Conservation (phyloP, 2,888 invertebrate genomes). For the Polydesmus complanatus region DNA sequence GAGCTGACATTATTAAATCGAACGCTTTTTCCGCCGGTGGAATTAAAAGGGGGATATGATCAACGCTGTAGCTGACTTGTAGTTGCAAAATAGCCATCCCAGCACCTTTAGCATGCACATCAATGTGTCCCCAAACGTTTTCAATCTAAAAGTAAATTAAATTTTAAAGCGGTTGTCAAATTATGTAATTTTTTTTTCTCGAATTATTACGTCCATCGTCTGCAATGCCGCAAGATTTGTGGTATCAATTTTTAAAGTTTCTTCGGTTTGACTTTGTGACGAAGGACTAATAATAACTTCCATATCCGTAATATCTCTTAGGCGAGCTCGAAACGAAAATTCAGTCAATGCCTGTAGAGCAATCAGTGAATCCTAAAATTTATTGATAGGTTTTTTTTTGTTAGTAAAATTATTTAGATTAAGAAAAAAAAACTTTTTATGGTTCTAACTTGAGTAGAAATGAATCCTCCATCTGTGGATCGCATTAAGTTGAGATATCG, state of each 20-base stretch:
- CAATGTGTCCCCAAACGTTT: slow-evolving; percentile 40
- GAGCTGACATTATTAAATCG: slow-evolving; percentile 34
- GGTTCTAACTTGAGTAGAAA: slow-evolving; percentile 25
- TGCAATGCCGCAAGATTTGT: slow-evolving; percentile 24
- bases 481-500: slow-evolving; percentile 28
- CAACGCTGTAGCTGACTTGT: slow-evolving; percentile 36
- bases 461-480: slow-evolving; percentile 25
- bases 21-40: slow-evolving; percentile 33
- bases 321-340: slow-evolving; percentile 34
- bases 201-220: slow-evolving; percentile 23
- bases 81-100: slow-evolving; percentile 41
- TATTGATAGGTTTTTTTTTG: too few species aligned
- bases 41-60: slow-evolving; percentile 28
- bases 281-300: slow-evolving; percentile 30
- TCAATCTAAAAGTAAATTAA: slow-evolving; percentile 27
- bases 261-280: slow-evolving; percentile 23
- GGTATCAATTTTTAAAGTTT: slow-evolving; percentile 25
- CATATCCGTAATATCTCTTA: slow-evolving; percentile 34
- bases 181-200: background rate
- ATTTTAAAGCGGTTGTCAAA: background rate
- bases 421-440: slow-evolving; percentile 3
- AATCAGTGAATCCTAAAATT: slow-evolving; percentile 36
- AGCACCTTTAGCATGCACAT: slow-evolving; percentile 37
- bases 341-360: slow-evolving; percentile 40
- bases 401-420: background rate